phyloP scores from a whole-genome alignment of 2,888 invertebrate genomes.

The Eristalis tenax region DNA sequence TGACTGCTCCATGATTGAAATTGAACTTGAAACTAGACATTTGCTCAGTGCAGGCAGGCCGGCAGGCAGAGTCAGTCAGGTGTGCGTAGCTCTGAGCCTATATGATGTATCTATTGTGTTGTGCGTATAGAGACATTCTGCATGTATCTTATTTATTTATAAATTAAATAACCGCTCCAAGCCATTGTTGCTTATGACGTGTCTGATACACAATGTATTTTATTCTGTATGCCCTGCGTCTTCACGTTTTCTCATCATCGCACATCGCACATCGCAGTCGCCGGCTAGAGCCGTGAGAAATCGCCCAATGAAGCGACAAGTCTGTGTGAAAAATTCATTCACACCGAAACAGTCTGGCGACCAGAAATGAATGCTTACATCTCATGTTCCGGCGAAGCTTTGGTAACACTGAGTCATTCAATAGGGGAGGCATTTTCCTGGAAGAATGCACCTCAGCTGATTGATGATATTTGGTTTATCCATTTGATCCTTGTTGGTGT shows the following conservation, averaged over 20 bases:
- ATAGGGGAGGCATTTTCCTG: conserved; percentile 8
- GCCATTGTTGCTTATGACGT: conserved; percentile 49
- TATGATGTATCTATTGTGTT: background rate
- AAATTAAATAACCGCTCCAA: conserved; percentile 48
- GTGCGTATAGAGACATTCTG: conserved; percentile 20
- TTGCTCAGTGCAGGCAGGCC: conserved; percentile 33
- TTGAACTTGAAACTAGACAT: conserved; percentile 70
- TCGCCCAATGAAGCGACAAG: conserved; percentile 36
- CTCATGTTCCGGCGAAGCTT: background rate
- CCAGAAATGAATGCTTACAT: background rate
- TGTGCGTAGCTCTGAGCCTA: conserved; percentile 37
- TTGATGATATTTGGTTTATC: conserved; percentile 32
- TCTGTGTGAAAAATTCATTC: conserved; percentile 50
- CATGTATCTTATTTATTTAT: conserved; percentile 26
- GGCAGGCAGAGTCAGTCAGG: conserved; percentile 19
- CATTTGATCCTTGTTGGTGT: conserved; percentile 50
- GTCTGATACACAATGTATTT: background rate
- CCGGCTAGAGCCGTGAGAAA: conserved; percentile 48
- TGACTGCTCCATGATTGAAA: conserved; percentile 64
- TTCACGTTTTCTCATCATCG: conserved; percentile 16
- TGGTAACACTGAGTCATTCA: conserved; percentile 27
- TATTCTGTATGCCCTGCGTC: conserved; percentile 23
- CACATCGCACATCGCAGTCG: no score
- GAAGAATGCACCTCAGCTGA: conserved; percentile 30
- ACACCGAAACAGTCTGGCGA: conserved; percentile 37